Evolutionary conservation across 2,888 invertebrate species (phyloP), one percentile per base, ranked within the genome.

Genomic region (Altica lythri): DNA sequence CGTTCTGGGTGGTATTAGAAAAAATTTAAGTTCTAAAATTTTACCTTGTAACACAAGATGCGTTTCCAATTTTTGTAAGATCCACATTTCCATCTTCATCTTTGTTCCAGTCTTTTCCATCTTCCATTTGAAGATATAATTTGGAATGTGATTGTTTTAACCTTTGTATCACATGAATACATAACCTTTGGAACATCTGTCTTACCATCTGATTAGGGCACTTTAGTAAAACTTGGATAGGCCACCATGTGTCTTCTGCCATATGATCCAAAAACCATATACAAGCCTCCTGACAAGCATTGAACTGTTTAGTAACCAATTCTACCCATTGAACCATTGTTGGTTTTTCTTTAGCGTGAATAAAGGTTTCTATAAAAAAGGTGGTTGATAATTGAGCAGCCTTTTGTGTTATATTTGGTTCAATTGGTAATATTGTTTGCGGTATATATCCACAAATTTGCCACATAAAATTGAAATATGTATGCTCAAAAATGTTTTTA

Each of bases 251-350:
- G 72, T 94, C 90, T 56, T 88, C 84, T 0, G 94, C 91, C 94
- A 95, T 95, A 72, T 92, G 90, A 57, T 92, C 89, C 47, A 96
- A 79, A 74, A 95, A 93, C 90, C 95, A 94, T 73, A 94, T 87
- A 46, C 92, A 91, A 1, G 92, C 92, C 46, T 90, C 89, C 62
- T 90, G 88, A 37, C 93, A 94, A 32, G 91, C 87, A 76, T 93
- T 94, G 75, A 95, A 95, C 76, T 95, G 95, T 71, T 96, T 96
- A 5, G 95, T 95, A 19, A 95, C 82, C 57, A 95, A 76, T 74
- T 96, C 95, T 54, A 95, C 95, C 95, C 95, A 96, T 62, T 95
- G 92, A 34, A 95, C 90, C 92, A 95, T 94, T 1, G 95, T 95
- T 3, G 95, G 95, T 86, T 95, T 96, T 77, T 96, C 96, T 77